Evolutionary conservation across 2,113 vertebrate species (phyloP), one percentile per base, ranked within the genome.

Genomic region (Myiopsitta monachus): DNA sequence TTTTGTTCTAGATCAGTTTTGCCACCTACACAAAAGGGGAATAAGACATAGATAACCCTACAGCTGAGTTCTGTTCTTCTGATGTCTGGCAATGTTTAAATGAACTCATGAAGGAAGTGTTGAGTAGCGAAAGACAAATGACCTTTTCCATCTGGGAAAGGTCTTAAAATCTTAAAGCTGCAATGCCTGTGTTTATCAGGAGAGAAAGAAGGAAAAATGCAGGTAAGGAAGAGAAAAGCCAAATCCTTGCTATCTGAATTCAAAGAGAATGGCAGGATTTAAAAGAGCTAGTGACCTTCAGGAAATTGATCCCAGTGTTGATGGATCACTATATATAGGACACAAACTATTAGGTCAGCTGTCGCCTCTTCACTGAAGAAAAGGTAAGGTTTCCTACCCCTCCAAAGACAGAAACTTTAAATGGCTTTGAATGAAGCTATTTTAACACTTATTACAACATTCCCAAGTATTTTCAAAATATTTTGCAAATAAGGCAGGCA

Each of bases 91-190:
- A 96, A 82, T 75, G 96, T 96, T 97, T 96, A 97, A 97, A 97
- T 97, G 97, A 97, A 97, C 94, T 96, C 96, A 97, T 85, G 95
- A 95, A 97, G 92, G 91, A 96, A 97, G 96, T 96, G 97, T 96
- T 97, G 97, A 97, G 90, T 95, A 96, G 97, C 6, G 84, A 97
- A 96, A 98, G 97, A 97, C 97, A 94, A 97, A 96, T 97, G 96
- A 97, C 96, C 96, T 97, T 97, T 97, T 92, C 96, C 97, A 93
- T 96, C 94, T 97, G 97, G 96, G 95, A 97, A 97, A 97, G 96
- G 95, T 94, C 97, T 97, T 80, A 63, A 90, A 94, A 95, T 62
- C 97, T 96, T 95, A 93, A 97, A 97, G 97, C 86, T 83, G 91
- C 88, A 88, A 86, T 26, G 96, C 38, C 72, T 72, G 1, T 86